phyloP scores from a whole-genome alignment of 2,888 invertebrate species.

The Hemithea aestivaria region DNA sequence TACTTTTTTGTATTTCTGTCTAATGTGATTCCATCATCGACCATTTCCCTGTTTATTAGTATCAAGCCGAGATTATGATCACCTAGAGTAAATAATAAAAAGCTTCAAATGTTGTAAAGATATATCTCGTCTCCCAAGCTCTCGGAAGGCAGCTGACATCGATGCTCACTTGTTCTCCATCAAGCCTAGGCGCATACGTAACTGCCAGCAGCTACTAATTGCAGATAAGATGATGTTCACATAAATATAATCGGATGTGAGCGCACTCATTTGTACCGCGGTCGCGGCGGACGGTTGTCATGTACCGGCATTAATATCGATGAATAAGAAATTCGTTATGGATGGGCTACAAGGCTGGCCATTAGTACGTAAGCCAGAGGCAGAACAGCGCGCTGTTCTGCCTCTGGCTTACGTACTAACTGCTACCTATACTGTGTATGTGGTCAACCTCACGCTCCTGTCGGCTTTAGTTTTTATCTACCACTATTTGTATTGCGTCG shows the following conservation, averaged over 20 bases:
- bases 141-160: slow-evolving; percentile 28
- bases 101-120: too few species aligned
- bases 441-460: slow-evolving; percentile 58
- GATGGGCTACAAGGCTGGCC: slow-evolving; percentile 71
- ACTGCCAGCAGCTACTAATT: slow-evolving; percentile 59
- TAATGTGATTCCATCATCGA: too few species aligned
- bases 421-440: slow-evolving; percentile 25
- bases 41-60: too few species aligned
- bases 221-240: slow-evolving; percentile 68
- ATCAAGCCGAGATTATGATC: too few species aligned
- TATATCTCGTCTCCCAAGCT: too few species aligned
- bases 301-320: slow-evolving; percentile 76
- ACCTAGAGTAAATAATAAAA: too few species aligned
- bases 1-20: too few species aligned
- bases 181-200: slow-evolving; percentile 34
- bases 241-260: slow-evolving; percentile 72
- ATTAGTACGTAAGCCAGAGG: too few species aligned
- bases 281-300: slow-evolving; percentile 65
- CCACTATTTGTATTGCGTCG: slow-evolving; percentile 56
- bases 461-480: slow-evolving; percentile 60
- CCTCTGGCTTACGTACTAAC: slow-evolving; percentile 20
- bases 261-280: slow-evolving; percentile 70
- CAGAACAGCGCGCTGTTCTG: slow-evolving; percentile 37
- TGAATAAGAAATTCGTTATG: slow-evolving; percentile 78
- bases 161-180: slow-evolving; percentile 37